phyloP scores from a whole-genome alignment of 2,888 invertebrate genomes.

The Scaptomyza reducta region DNA sequence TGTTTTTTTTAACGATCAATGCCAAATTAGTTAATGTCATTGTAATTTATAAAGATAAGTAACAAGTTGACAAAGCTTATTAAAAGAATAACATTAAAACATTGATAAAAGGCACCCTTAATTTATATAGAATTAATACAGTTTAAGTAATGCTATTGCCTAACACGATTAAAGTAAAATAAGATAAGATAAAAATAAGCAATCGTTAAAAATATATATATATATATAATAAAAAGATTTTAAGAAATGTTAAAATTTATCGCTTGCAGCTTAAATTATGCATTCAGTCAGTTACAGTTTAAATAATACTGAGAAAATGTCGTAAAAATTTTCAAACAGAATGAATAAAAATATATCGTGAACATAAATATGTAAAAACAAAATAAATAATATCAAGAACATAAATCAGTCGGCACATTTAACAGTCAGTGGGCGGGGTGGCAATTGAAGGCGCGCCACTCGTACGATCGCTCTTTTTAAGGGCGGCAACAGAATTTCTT shows the following conservation, averaged over 20 bases:
- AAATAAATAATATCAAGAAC: not conserved
- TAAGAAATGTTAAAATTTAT: not conserved
- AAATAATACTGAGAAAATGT: not conserved
- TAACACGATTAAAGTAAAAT: not conserved
- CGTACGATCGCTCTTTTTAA: conserved; percentile 43
- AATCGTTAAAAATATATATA: not conserved
- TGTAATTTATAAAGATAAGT: not conserved
- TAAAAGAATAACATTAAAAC: not conserved
- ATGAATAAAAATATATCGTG: not conserved
- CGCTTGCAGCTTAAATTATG: not conserved
- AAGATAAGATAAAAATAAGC: not conserved
- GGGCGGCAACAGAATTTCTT: conserved; percentile 13
- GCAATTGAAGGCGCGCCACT: conserved; percentile 42
- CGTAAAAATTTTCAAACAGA: not conserved
- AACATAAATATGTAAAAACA: not conserved
- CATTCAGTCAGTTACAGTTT: not conserved
- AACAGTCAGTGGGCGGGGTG: conserved; percentile 1
- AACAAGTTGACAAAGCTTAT: not conserved
- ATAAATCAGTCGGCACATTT: conserved; percentile 36
- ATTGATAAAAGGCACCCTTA: not conserved
- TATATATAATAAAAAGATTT: not conserved
- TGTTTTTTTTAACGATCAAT: not conserved
- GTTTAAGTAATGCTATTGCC: not conserved
- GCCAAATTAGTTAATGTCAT: not conserved
- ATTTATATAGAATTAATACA: conserved; percentile 4